Percentiles rank a stretch among this genome's conserved stretches.
Evolutionary conservation across 2,797 vertebrate genomes (phyloP).

Genomic region (Leptatherina wallacei): DNA sequence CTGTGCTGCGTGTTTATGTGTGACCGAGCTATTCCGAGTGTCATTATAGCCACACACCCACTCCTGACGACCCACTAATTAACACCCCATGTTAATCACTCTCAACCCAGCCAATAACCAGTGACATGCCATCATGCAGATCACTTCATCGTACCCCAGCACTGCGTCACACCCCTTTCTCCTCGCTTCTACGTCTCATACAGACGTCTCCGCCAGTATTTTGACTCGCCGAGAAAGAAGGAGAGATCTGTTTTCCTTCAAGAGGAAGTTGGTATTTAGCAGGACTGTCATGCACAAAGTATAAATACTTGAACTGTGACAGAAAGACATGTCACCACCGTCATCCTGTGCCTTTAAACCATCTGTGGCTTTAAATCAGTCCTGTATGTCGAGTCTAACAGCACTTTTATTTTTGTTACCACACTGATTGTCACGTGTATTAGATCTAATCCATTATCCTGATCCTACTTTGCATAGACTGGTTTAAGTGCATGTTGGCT

Average conservation of each 20-base stretch:
- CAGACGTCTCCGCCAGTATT: constrained; percentile 51
- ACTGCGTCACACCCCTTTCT: constrained; percentile 49
- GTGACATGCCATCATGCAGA: constrained; percentile 78
- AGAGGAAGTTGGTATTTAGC: constrained; percentile 49
- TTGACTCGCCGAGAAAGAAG: constrained; percentile 53
- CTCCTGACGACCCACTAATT: constrained; percentile 78
- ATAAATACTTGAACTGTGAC: constrained; percentile 40
- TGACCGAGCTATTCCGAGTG: constrained; percentile 64
- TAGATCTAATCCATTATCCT: constrained; percentile 65
- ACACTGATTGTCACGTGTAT: constrained; percentile 52
- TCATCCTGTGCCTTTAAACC: constrained; percentile 19
- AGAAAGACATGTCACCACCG: constrained; percentile 38
- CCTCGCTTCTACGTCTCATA: constrained; percentile 38
- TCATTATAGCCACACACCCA: constrained; percentile 73
- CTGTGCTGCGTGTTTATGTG: constrained; percentile 53
- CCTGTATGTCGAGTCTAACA: constrained; percentile 39
- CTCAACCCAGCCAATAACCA: constrained; percentile 78
- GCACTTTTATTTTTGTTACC: constrained; percentile 64
- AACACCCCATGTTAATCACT: constrained; percentile 85
- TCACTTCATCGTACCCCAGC: constrained; percentile 69
- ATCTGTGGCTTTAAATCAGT: constrained; percentile 58
- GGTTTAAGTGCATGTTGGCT: constrained; percentile 71
- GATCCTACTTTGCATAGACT: constrained; percentile 69
- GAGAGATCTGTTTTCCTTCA: constrained; percentile 43
- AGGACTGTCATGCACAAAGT: constrained; percentile 32